Conservation (phyloP, 92 coral and sea anemone genomes). For the Parazoanthus darwini region DNA sequence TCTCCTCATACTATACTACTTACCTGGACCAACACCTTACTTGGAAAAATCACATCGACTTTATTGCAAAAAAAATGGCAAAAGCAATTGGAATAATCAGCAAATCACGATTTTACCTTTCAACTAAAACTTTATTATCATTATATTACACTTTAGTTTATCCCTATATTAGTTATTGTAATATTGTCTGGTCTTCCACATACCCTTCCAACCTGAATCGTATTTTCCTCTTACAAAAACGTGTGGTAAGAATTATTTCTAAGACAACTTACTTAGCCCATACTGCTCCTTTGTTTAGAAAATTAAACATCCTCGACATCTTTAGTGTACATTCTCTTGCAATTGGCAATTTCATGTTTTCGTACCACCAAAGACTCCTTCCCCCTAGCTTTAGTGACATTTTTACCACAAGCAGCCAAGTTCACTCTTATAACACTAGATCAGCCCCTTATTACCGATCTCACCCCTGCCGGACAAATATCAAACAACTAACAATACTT, state of each 20-base stretch:
- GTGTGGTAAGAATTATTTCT: slow-evolving; percentile 25
- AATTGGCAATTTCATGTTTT: slow-evolving; percentile 25
- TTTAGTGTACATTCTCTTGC: slow-evolving; percentile 23
- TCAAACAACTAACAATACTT: slow-evolving; percentile 35
- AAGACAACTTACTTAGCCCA: slow-evolving; percentile 22
- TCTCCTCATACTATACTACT: too few species aligned
- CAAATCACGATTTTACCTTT: slow-evolving; percentile 30
- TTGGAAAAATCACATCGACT: too few species aligned
- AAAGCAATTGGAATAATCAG: slow-evolving; percentile 17
- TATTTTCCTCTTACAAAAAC: slow-evolving; percentile 28
- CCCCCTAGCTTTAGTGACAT: slow-evolving; percentile 27
- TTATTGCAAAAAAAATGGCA: slow-evolving; percentile 9
- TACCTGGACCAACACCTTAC: too few species aligned
- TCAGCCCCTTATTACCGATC: too few species aligned
- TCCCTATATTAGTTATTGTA: too few species aligned
- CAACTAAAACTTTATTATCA: slow-evolving; percentile 22
- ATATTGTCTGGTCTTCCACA: slow-evolving; percentile 34
- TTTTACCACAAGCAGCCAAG: slow-evolving; percentile 19
- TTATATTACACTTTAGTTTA: slow-evolving; percentile 35
- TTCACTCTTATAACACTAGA: slow-evolving; percentile 35
- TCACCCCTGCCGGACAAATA: too few species aligned
- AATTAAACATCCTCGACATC: slow-evolving; percentile 24
- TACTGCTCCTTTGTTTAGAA: slow-evolving; percentile 19
- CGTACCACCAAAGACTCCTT: slow-evolving; percentile 35
- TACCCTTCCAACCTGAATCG: slow-evolving; percentile 24